phyloP scores from a whole-genome alignment of 2,113 vertebrate species.

The Arothron firmamentum region DNA sequence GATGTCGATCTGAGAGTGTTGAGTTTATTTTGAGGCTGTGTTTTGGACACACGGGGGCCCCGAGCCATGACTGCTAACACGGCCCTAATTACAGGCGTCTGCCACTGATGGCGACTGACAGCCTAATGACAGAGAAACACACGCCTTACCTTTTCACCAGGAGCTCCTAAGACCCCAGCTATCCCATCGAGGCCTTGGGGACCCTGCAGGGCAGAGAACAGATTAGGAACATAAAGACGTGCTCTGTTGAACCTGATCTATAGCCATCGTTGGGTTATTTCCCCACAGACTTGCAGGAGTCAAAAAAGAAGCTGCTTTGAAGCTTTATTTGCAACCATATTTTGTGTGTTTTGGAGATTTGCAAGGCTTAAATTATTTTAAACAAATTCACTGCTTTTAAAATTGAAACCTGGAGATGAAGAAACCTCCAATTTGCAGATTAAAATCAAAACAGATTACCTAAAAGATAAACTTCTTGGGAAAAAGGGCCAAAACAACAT shows the following conservation, averaged over 20 bases:
- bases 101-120: slow-evolving; percentile 57
- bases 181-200: slow-evolving; percentile 83
- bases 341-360: neutral
- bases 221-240: slow-evolving; percentile 11
- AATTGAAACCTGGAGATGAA: neutral
- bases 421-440: too few species aligned
- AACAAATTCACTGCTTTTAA: neutral
- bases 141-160: slow-evolving; percentile 90
- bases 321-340: neutral
- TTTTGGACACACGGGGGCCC: slow-evolving; percentile 50
- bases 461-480: neutral
- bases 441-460: too few species aligned
- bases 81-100: slow-evolving; percentile 60
- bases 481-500: neutral
- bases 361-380: too few species aligned
- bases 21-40: too few species aligned
- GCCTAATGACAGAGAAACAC: slow-evolving; percentile 54
- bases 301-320: neutral
- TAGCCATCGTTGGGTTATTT: slow-evolving; percentile 4
- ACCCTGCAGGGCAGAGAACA: slow-evolving; percentile 74
- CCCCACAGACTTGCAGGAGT: slow-evolving; percentile 5
- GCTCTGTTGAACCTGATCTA: slow-evolving; percentile 11
- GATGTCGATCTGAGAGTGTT: too few species aligned
- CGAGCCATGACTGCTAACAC: slow-evolving; percentile 40
- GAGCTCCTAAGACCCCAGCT: slow-evolving; percentile 79